A percentile compares a stretch with the other conserved stretches of the same genome.
Conservation (phyloP, 2,797 vertebrate species). For the Falco concolor region DNA sequence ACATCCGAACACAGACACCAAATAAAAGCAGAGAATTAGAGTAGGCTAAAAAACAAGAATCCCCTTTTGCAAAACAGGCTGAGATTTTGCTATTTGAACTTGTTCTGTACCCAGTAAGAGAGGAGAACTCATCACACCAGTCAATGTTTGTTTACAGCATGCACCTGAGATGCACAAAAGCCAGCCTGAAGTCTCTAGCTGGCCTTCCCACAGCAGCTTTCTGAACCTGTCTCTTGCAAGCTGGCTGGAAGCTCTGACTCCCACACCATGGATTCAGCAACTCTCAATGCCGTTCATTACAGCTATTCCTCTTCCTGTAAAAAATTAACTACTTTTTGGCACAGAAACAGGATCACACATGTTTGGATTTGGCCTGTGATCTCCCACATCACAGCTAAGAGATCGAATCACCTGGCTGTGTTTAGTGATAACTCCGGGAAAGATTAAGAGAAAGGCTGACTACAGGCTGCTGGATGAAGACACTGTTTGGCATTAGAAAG, state of each 20-base stretch:
- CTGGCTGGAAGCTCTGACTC: accelerated
- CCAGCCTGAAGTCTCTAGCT: neutral
- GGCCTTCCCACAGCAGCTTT: neutral
- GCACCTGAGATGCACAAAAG: neutral
- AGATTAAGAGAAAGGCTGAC: neutral
- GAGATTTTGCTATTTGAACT: neutral
- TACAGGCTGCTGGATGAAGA: neutral
- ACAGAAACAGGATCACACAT: neutral
- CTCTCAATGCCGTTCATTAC: neutral
- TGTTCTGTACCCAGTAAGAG: neutral
- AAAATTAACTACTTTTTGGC: neutral
- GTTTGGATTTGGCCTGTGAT: neutral
- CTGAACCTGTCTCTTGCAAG: neutral
- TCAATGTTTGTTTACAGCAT: neutral
- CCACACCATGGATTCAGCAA: neutral
- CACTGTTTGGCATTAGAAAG: neutral
- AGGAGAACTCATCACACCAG: neutral
- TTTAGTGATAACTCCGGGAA: neutral
- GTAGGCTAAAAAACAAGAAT: neutral
- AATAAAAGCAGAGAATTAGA: neutral
- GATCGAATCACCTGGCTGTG: neutral
- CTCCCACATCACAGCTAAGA: neutral
- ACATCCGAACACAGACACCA: neutral
- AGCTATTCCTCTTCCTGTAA: neutral
- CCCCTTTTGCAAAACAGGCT: neutral